These are phyloP conservation scores for Manis javanica DNA, from an alignment of 2,797 vertebrate genomes.

Conservation along the genomic window DNA sequence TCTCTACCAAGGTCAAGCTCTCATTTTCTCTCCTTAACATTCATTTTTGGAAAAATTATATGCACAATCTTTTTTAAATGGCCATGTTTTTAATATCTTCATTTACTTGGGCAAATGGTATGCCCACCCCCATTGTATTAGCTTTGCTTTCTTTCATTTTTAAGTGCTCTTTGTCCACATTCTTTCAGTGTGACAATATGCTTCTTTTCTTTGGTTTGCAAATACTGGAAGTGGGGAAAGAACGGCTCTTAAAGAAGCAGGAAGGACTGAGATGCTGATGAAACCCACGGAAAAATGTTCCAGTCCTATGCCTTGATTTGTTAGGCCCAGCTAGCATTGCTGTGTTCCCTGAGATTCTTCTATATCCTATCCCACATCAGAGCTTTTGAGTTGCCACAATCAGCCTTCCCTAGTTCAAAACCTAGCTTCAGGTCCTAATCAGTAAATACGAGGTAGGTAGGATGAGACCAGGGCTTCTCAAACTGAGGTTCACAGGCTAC, in stretches of 20 bases:
- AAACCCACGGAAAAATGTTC: neutral
- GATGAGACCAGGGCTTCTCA: neutral
- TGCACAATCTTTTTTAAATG: neutral
- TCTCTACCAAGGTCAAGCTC: neutral
- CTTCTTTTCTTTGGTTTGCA: conserved; percentile 66
- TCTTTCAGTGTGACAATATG: conserved; percentile 33
- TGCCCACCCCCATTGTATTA: neutral
- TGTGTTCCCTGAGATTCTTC: neutral
- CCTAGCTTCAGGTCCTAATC: neutral
- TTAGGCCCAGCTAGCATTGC: neutral
- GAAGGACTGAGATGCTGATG: neutral
- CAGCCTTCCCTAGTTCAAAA: neutral
- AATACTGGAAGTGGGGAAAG: neutral
- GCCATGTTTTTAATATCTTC: conserved; percentile 39
- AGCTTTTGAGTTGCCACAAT: neutral
- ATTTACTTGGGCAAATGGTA: conserved; percentile 24
- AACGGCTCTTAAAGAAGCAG: neutral
- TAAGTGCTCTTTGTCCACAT: conserved; percentile 32
- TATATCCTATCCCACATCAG: neutral
- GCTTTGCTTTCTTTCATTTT: conserved; percentile 46
- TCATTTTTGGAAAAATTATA: neutral
- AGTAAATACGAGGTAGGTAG: neutral
- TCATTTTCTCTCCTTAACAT: neutral
- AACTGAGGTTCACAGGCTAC: neutral
- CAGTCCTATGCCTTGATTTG: neutral